phyloP scores from a whole-genome alignment of 2,888 invertebrate genomes.

The Patella caerulea region DNA sequence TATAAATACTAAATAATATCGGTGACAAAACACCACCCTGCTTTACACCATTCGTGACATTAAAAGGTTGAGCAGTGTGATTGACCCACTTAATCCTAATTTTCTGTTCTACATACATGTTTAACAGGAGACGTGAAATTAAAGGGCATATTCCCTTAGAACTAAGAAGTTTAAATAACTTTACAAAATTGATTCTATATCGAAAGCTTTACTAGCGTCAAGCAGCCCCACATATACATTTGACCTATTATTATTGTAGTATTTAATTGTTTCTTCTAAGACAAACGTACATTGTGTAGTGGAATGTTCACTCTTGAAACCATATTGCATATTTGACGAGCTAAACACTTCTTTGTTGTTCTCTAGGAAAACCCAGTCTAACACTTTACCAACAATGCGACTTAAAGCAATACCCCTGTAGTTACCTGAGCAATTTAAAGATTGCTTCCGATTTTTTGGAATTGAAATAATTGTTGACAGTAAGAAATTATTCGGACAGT shows the following conservation, averaged over 20 bases:
- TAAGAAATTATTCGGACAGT: background rate
- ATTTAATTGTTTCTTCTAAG: background rate
- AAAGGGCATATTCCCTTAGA: background rate
- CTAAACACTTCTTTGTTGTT: background rate
- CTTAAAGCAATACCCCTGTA: background rate
- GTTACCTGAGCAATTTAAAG: background rate
- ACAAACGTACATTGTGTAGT: background rate
- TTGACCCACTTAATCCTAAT: background rate
- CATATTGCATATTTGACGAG: background rate
- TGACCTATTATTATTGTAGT: background rate
- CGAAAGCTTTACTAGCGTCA: background rate
- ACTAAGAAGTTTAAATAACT: background rate
- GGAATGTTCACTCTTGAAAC: background rate
- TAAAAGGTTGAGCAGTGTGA: background rate
- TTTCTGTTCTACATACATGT: background rate
- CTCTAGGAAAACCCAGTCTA: background rate
- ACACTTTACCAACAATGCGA: background rate
- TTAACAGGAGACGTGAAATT: background rate
- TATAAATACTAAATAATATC: slow-evolving; percentile 19
- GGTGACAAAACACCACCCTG: slow-evolving; percentile 24
- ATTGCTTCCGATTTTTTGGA: background rate
- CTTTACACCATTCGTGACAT: slow-evolving; percentile 15
- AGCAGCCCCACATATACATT: background rate
- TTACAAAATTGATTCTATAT: background rate
- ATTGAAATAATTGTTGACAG: background rate